Evolutionary conservation across 2,888 invertebrate genomes (phyloP), one percentile per base, ranked within the genome.

Genomic region (Anarsia innoxiella): DNA sequence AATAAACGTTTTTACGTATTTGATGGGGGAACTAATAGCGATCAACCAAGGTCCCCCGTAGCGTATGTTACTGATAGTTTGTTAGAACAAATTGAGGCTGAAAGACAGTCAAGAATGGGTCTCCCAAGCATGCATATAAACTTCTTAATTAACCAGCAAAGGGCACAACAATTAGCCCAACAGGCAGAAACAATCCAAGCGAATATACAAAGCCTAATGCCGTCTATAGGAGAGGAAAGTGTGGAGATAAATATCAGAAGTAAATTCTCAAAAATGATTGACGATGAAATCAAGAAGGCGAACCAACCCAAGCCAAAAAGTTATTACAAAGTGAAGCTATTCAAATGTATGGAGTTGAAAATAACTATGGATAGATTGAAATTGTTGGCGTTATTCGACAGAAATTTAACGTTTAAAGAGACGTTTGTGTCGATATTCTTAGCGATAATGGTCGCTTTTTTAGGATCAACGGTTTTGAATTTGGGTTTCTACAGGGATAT

Each of bases 311-410:
- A 88, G 64, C 77, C 82, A 26, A 88, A 86, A 53, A 83, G 78
- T 58, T 94, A 93, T 69, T 94, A 95, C 73, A 92, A 91, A 59
- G 90, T 93, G 60, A 90, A 90, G 67, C 59, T 93, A 25, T 85
- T 88, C n/a, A 90, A 90, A 46, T 80, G 75, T 47, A 71, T 83
- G 25, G 87, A 88, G 53, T 67, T 95, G 1, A 96, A 95, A 86
- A 90, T 99, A 23, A 90, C 93, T 36, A 93, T 98, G 87, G 98
- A 99, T 72, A 89, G 99, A 30, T 84, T 99, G 34, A 94, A 96
- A 48, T 80, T 99, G 29, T 86, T 97, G 69, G 96, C 98, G 1
- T 84, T 99, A 10, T 91, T 99, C 51, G 99, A 99, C 76, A 89
- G 96, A 37, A 98, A 97, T 75, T 79, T 95, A 36, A 94, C 95